Base-by-base conservation (phyloP, 2,113 vertebrate genomes). In the Smithornis capensis region DNA sequence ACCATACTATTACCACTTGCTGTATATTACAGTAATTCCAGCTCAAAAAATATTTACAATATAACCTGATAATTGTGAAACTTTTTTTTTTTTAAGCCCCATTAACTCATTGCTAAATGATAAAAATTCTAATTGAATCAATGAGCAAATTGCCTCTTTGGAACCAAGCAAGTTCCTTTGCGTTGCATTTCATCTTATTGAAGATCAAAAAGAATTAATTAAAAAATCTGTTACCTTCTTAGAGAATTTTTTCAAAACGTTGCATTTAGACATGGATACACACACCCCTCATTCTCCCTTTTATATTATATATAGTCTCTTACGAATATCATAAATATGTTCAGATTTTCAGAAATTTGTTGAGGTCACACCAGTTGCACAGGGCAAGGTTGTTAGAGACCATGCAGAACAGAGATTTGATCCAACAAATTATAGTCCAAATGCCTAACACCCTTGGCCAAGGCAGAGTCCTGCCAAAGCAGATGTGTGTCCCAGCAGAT, bases 81-180 rank as follows among this genome's bases (percentile, higher is more conserved):
- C 64, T 29, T 31, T 38, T 47, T 38, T 49, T 35, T 23, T 65
- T 65, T 67, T 65, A 97, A 78, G 78, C 60, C 77, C 44, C 63
- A 95, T 95, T 94, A 94, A 92, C 63, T 64, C 6, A 44, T 50
- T 59, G 45, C 47, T 93, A 84, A 97, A 93, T 95, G 31, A 84
- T 49, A 91, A 80, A 94, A 83, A 94, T 33, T 62, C 76, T 83
- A 74, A 87, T 37, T 8, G 92, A 89, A 86, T 85, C 59, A 75
- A 33, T 79, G 6, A 89, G 31, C 12, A 95, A 71, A 83, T 40
- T 78, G 38, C 67, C 69, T 87, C 76, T 89, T 75, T 68, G 52
- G 73, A 94, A 80, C 31, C 22, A 71, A 76, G n/a, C 18, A 79
- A 52, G 73, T 65, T 88, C 63, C 74, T 85, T 86, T 49, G 4